A percentile compares a stretch with the other conserved stretches of the same genome.
Conservation (phyloP, 1,140 invertebrate species). For the Leptinotarsa defecta region DNA sequence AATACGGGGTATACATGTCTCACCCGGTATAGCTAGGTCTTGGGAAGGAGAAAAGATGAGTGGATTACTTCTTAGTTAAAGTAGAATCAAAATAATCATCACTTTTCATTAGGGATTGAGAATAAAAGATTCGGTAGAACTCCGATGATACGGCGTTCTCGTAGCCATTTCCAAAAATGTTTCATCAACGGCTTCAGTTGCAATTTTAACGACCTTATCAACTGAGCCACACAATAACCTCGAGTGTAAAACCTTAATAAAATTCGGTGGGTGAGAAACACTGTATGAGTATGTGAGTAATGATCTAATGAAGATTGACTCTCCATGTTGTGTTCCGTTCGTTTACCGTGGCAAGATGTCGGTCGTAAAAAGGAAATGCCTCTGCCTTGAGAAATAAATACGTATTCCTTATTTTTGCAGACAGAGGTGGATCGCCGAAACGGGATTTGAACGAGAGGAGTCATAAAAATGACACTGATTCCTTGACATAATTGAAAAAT, state of each 20-base stretch:
- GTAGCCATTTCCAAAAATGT: not conserved
- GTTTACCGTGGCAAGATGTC: not conserved
- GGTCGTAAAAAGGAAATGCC: not conserved
- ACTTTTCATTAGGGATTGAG: too few relatives aligned
- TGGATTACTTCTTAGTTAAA: too few relatives aligned
- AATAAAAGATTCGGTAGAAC: too few relatives aligned
- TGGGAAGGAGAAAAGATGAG: too few relatives aligned
- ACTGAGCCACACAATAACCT: not conserved
- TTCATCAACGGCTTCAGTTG: not conserved
- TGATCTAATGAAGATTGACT: slow-evolving; percentile 4
- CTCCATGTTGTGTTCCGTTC: not conserved
- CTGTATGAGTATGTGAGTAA: slow-evolving; percentile 6
- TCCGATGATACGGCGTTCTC: not conserved
- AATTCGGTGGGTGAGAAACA: not conserved
- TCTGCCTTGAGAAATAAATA: not conserved
- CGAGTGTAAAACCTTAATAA: not conserved
- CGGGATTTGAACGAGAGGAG: too few relatives aligned
- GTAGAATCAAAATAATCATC: too few relatives aligned
- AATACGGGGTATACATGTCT: too few relatives aligned
- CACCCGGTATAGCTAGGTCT: too few relatives aligned
- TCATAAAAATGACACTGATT: too few relatives aligned
- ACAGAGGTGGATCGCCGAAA: not conserved
- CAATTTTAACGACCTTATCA: not conserved
- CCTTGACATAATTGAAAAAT: too few relatives aligned
- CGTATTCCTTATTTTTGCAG: not conserved